Evolutionary conservation across 1,140 invertebrate species (phyloP), one percentile per base, ranked within the genome.

Genomic region (Anoplolepis gracilipes): DNA sequence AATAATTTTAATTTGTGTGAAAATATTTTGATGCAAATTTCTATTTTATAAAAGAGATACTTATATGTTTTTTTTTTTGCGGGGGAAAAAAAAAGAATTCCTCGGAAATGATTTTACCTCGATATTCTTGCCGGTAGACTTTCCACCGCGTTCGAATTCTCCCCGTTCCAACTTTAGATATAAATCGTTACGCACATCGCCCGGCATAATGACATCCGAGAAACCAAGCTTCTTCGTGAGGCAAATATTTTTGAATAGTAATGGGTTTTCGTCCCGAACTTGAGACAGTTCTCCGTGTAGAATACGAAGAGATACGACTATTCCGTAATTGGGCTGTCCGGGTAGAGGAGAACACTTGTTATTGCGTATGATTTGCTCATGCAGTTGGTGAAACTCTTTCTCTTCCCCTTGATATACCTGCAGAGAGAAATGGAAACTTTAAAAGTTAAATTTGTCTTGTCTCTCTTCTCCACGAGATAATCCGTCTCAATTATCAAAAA

Each of bases 181-280:
- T n/a, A 99, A 95, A 95, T 99, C 99, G 95, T 99, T 99, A 90
- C 98, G 97, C 2, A 98, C 97, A 93, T 98, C 98, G 25, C 99
- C 98, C 0, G 99, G 98, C 97, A 99, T 99, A 81, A 99, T 99
- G 42, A 99, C 97, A 95, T 99, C 98, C 53, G 98, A 97, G 93
- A 99, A 99, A 0, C 98, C 98, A 59, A 98, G 96, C 94, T 99
- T 99, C 67, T 97, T 97, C 6, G 98, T 98, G 22, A 98, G 95
- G 13, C 97, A 97, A 19, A 98, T 97, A 85, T 98, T 98, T 89
- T 98, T 98, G 89, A 98, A 97, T 13, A 98, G 93, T 33, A 98
- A 90, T 7, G 97, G 97, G 91, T 98, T 96, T 79, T 98, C 97
- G 87, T 97, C 96, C 16, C 96, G 96, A 6, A 98, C 96, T 90